Conservation (phyloP, 2,888 invertebrate species). For the Ellobium chinense region DNA sequence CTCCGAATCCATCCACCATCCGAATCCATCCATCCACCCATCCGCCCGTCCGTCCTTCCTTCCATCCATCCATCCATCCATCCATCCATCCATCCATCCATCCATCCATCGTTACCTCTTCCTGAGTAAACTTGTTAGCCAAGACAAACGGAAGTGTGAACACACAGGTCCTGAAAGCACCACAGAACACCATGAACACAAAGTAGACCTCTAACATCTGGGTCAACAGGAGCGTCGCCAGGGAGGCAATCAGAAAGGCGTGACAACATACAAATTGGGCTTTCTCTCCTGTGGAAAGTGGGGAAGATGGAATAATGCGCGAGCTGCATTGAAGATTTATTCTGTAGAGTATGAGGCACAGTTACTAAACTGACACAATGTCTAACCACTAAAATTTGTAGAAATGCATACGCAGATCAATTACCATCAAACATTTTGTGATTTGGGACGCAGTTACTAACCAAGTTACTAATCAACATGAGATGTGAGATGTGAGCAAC, state of each 20-base stretch:
- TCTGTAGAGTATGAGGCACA: too few relatives aligned
- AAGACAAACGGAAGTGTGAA: slow-evolving; percentile 31
- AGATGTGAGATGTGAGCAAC: too few relatives aligned
- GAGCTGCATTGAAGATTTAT: too few relatives aligned
- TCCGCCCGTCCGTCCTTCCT: background rate
- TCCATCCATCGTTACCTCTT: background rate
- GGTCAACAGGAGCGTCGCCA: background rate
- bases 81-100: background rate
- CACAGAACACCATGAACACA: slow-evolving; percentile 26
- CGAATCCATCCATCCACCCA: background rate
- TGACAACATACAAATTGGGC: slow-evolving; percentile 26
- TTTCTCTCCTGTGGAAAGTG: slow-evolving; percentile 26
- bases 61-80: background rate
- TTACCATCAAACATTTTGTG: too few relatives aligned
- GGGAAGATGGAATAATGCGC: too few relatives aligned
- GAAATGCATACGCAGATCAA: too few relatives aligned
- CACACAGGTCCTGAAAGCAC: slow-evolving; percentile 26
- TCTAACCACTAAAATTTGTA: too few relatives aligned
- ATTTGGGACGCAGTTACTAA: too few relatives aligned
- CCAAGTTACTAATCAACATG: too few relatives aligned
- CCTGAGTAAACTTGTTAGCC: slow-evolving; percentile 41
- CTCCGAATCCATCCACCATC: background rate
- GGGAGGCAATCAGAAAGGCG: background rate
- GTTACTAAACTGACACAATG: too few relatives aligned
- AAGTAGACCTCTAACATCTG: slow-evolving; percentile 17